Conservation (phyloP, 2,113 vertebrate species). For the Rhombomys opimus region DNA sequence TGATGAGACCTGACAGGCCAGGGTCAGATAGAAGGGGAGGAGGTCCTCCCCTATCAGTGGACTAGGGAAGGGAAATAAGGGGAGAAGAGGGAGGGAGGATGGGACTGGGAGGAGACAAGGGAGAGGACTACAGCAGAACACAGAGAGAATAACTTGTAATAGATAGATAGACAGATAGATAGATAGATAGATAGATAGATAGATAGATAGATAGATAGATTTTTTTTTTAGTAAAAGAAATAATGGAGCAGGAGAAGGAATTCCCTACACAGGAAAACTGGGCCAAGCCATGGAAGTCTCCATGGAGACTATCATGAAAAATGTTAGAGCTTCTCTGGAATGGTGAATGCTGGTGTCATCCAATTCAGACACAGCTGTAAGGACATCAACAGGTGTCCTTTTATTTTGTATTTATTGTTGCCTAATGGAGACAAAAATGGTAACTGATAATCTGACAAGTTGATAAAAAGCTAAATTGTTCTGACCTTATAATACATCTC, state of each 20-base stretch:
- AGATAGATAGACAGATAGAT: too few species aligned
- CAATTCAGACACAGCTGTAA: constrained; percentile 69
- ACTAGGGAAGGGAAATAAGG: too few species aligned
- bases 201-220: too few species aligned
- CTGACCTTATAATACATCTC: constrained; percentile 72
- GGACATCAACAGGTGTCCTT: constrained; percentile 75
- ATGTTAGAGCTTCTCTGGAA: constrained; percentile 65
- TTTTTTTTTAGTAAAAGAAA: too few species aligned
- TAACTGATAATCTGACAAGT: constrained; percentile 80
- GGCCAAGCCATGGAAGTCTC: neutral
- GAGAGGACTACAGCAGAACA: too few species aligned
- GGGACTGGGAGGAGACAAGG: too few species aligned
- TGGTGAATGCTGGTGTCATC: constrained; percentile 60
- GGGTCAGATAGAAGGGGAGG: too few species aligned
- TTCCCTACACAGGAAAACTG: constrained; percentile 21
- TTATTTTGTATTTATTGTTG: constrained; percentile 73
- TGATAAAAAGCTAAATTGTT: constrained; percentile 83
- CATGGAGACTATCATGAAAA: constrained; percentile 60
- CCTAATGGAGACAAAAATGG: constrained; percentile 80
- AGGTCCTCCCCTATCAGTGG: too few species aligned
- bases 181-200: too few species aligned
- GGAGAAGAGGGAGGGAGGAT: too few species aligned
- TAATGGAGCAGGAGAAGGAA: constrained; percentile 51
- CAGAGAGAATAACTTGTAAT: too few species aligned
- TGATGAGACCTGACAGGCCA: too few species aligned